Evolutionary conservation across 2,888 invertebrate species (phyloP), one percentile per base, ranked within the genome.

Genomic region (Heliconius aoede): DNA sequence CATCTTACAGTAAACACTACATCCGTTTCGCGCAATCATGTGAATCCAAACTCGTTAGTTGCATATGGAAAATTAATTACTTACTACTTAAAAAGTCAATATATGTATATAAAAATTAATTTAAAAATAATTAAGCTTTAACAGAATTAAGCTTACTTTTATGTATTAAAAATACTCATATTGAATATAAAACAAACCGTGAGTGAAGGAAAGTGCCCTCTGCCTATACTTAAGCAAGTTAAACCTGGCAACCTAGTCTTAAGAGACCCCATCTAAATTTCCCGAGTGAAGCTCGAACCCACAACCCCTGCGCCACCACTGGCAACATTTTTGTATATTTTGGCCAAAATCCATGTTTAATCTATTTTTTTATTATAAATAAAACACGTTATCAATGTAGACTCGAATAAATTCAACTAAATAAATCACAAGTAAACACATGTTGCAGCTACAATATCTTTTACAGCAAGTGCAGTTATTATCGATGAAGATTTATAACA

Each of bases 381-480:
- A 55, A 51, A 21, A 55, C 26, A 30, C 21, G 5, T n/a, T 58
- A 58, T 71, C 15, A 71, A 58, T 15, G 8, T 51, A 21, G 0
- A 18, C 13, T 13, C 71, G 24, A 76, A 51, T 61, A 40, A 73
- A 73, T 60, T 51, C 5, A 24, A 21, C 36, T 51, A 82, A 84
- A 91, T 93, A 93, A 92, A 92, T 92, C 91, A 90, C 85, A 73
- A 82, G 80, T 82, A 83, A 79, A 79, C 76, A 84, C 85, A 86
- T 85, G 90, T 91, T 90, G 89, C 85, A 40, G 24, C 15, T 40
- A 84, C 85, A 89, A 91, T 90, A 90, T 90, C 88, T 89, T 86
- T 87, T 87, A 88, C 87, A 84, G 87, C 91, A 90, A 93, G 90
- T 93, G 92, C 93, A 90, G 91, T 93, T 93, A 93, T 93, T 93